These are phyloP conservation scores for Alligator sinensis DNA, from an alignment of 2,113 vertebrate genomes.

Conservation along the genomic window DNA sequence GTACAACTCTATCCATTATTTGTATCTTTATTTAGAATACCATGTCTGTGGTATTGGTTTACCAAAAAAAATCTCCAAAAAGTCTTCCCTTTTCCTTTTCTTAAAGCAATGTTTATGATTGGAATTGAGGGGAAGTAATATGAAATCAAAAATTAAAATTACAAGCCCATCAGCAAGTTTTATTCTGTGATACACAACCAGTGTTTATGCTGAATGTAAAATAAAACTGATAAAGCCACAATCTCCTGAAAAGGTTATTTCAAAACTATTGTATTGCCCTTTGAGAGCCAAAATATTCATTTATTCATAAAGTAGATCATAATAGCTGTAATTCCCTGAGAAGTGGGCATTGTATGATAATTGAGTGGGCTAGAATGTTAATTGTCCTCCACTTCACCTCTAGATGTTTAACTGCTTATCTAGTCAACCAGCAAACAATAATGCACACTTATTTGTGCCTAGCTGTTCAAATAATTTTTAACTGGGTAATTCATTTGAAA, in stretches of 20 bases:
- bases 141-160: constrained; percentile 41
- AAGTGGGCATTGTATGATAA: constrained; percentile 79
- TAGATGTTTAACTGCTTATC: constrained; percentile 77
- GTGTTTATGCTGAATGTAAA: constrained; percentile 67
- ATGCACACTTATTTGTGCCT: constrained; percentile 67
- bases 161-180: constrained; percentile 42
- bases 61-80: constrained; percentile 20
- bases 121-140: constrained; percentile 38
- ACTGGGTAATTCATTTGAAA: constrained; percentile 65
- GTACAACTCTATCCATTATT: background rate
- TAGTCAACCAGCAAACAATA: constrained; percentile 75
- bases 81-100: constrained; percentile 38
- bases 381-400: constrained; percentile 80
- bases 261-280: constrained; percentile 72
- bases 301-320: constrained; percentile 71
- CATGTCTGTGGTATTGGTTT: constrained; percentile 17
- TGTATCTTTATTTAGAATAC: constrained; percentile 6
- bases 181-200: constrained; percentile 47
- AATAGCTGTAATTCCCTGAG: constrained; percentile 75
- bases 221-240: constrained; percentile 72
- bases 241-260: constrained; percentile 77
- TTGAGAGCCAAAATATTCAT: constrained; percentile 72
- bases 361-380: constrained; percentile 68
- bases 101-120: constrained; percentile 12
- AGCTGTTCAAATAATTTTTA: constrained; percentile 61